Evolutionary conservation across 1,140 invertebrate genomes (phyloP).

Genomic region (Calycopis cecrops): DNA sequence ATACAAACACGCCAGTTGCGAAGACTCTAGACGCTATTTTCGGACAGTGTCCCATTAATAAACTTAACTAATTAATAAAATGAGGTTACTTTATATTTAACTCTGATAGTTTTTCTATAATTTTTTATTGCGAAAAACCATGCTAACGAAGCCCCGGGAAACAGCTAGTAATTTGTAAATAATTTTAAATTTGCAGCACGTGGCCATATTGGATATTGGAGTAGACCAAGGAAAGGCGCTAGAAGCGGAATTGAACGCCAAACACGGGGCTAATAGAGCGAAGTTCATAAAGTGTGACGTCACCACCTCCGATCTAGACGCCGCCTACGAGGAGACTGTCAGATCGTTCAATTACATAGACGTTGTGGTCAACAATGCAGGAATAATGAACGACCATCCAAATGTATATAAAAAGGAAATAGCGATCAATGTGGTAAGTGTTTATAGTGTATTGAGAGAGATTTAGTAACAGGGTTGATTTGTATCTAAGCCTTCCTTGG

Average conservation of each 20-base stretch:
- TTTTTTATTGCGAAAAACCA: too few species aligned
- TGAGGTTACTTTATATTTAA: too few species aligned
- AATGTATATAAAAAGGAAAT: constrained; percentile 48
- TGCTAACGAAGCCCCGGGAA: too few species aligned
- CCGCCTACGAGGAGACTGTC: constrained; percentile 31
- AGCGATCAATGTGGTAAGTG: constrained; percentile 56
- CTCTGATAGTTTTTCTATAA: too few species aligned
- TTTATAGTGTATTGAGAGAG: not conserved
- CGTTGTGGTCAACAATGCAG: constrained; percentile 82
- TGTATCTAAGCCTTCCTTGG: too few species aligned
- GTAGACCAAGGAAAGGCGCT: constrained; percentile 30
- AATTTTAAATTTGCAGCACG: constrained; percentile 35
- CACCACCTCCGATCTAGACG: constrained; percentile 32
- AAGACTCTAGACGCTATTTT: too few species aligned
- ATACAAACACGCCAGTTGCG: too few species aligned
- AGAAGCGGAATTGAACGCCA: constrained; percentile 37
- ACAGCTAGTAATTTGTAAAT: too few species aligned
- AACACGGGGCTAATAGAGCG: constrained; percentile 36
- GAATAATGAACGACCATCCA: constrained; percentile 55
- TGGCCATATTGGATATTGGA: constrained; percentile 45
- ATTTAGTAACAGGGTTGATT: not conserved
- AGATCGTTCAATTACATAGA: constrained; percentile 76
- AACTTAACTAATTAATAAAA: too few species aligned
- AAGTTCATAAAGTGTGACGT: constrained; percentile 54
- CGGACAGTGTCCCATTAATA: too few species aligned